These are phyloP conservation scores for Amitus sp. DNA, from an alignment of 2,888 invertebrate genomes.

Conservation along the genomic window DNA sequence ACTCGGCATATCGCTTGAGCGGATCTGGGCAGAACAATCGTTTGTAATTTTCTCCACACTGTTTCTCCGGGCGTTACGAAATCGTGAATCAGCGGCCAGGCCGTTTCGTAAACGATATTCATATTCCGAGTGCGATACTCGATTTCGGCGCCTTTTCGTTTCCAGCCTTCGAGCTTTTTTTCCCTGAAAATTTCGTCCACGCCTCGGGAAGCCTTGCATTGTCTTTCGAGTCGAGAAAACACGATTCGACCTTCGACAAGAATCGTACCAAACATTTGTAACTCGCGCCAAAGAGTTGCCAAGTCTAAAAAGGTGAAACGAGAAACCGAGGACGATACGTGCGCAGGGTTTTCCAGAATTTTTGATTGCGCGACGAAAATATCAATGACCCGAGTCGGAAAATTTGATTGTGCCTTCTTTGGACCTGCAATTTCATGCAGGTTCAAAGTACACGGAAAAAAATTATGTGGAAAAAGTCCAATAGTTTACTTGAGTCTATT, in stretches of 20 bases:
- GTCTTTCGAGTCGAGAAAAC: no score
- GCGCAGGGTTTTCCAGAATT: conserved; percentile 40
- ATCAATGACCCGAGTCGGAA: conserved; percentile 31
- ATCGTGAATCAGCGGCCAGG: conserved; percentile 28
- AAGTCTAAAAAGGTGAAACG: not conserved
- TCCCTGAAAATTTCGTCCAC: no score
- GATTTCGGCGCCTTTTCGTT: conserved; percentile 40
- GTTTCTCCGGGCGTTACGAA: conserved; percentile 1
- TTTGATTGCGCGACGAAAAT: conserved; percentile 40
- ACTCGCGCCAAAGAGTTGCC: no score
- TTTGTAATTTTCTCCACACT: not conserved
- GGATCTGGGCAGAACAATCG: conserved; percentile 1
- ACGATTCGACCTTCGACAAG: conserved; percentile 41
- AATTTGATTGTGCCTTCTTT: conserved; percentile 19
- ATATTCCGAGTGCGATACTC: conserved; percentile 28
- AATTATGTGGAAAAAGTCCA: no score
- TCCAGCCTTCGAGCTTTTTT: conserved; percentile 45
- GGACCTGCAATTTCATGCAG: no score
- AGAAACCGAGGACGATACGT: not conserved
- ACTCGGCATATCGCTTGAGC: not conserved
- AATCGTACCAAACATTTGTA: not conserved
- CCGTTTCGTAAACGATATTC: conserved; percentile 26
- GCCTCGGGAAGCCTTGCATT: no score
- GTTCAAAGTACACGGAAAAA: no score
- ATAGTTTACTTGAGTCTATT: no score